Conservation (phyloP, 2,888 invertebrate species). For the Peribatodes rhomboidaria region DNA sequence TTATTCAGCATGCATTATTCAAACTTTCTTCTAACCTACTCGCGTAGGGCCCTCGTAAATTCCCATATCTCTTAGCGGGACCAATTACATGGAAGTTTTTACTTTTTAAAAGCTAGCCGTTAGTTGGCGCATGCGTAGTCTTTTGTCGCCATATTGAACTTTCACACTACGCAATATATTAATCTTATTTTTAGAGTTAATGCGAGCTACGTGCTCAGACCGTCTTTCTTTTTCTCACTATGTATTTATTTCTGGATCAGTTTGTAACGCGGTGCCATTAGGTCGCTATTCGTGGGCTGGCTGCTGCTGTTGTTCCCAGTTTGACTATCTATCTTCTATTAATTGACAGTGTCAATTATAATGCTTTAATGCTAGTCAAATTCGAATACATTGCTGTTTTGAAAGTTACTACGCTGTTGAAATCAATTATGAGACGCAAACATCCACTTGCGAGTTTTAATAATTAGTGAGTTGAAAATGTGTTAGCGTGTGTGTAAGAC, state of each 20-base stretch:
- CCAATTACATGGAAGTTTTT: constrained; percentile 69
- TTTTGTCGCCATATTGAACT: constrained; percentile 79
- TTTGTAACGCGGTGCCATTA: constrained; percentile 78
- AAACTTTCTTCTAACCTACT: constrained; percentile 59
- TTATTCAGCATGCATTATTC: constrained; percentile 60
- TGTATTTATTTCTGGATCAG: constrained; percentile 75
- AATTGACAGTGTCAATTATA: constrained; percentile 38
- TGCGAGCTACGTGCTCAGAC: constrained; percentile 71
- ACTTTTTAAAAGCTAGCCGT: constrained; percentile 66
- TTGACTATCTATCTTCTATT: constrained; percentile 27
- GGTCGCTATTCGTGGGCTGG: constrained; percentile 67
- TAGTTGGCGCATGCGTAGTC: constrained; percentile 64
- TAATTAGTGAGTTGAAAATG: too few species aligned
- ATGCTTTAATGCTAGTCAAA: constrained; percentile 26
- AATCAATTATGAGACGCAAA: neutral
- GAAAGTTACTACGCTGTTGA: neutral
- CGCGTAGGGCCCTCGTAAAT: constrained; percentile 57
- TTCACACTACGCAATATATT: constrained; percentile 76
- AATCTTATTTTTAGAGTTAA: constrained; percentile 82
- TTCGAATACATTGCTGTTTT: neutral
- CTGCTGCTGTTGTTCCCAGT: constrained; percentile 17
- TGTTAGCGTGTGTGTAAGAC: too few species aligned
- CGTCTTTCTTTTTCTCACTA: constrained; percentile 71
- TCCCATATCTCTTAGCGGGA: constrained; percentile 66
- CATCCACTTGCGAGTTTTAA: too few species aligned